Conservation (phyloP, 2,113 vertebrate species). For the Pleuronectes platessa region DNA sequence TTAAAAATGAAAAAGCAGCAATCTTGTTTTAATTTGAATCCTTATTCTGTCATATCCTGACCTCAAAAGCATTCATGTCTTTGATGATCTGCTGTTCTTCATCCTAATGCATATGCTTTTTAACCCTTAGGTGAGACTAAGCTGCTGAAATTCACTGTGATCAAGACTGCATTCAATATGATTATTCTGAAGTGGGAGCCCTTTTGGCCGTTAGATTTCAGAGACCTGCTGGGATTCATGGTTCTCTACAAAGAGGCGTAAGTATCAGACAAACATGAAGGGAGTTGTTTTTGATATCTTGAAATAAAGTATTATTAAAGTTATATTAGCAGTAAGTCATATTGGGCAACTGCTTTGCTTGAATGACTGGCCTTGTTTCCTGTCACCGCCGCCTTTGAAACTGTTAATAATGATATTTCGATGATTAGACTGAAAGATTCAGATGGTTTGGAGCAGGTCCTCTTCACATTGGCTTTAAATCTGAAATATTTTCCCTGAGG, state of each 20-base stretch:
- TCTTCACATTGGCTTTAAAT: too few species aligned
- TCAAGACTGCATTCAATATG: slow-evolving; percentile 86
- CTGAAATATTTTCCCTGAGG: too few species aligned
- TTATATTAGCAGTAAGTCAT: not conserved
- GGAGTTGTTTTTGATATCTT: not conserved
- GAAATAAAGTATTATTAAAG: not conserved
- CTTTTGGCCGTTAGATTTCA: slow-evolving; percentile 94
- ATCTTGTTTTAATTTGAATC: not conserved
- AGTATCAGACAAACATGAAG: slow-evolving; percentile 68
- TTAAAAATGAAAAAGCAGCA: not conserved
- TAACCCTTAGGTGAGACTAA: slow-evolving; percentile 89
- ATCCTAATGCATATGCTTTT: not conserved
- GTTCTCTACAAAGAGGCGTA: slow-evolving; percentile 98
- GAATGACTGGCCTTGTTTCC: not conserved
- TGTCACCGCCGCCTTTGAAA: not conserved
- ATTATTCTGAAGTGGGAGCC: slow-evolving; percentile 93
- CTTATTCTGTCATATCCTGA: not conserved
- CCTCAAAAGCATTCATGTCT: not conserved
- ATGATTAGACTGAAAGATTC: not conserved
- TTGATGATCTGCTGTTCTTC: not conserved
- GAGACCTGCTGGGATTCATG: slow-evolving; percentile 97
- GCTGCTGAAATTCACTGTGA: slow-evolving; percentile 87
- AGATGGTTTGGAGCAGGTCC: too few species aligned
- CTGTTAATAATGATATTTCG: not conserved
- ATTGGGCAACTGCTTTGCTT: not conserved